phyloP scores from a whole-genome alignment of 2,113 vertebrate species.

The Kryptolebias marmoratus region DNA sequence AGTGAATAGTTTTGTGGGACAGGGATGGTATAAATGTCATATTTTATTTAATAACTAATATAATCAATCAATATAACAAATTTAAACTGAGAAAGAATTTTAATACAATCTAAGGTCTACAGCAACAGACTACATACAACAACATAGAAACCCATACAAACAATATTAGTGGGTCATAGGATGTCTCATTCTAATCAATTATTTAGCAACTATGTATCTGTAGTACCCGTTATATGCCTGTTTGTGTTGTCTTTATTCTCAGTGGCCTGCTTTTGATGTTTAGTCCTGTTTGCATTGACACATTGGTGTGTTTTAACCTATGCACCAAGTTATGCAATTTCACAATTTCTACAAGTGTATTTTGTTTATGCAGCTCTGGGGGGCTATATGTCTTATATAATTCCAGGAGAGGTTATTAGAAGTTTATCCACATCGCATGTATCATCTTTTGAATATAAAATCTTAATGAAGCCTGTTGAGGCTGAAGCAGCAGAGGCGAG shows the following conservation, averaged over 20 bases:
- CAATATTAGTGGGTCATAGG: conserved; percentile 43
- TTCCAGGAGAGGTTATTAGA: conserved; percentile 33
- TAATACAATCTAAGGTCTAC: not conserved
- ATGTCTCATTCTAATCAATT: conserved; percentile 41
- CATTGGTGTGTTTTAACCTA: conserved; percentile 9
- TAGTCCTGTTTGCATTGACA: not conserved
- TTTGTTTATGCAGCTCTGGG: not conserved
- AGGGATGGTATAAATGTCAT: not conserved
- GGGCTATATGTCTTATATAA: not conserved
- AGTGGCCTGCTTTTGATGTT: conserved; percentile 18
- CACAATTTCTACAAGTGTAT: not conserved
- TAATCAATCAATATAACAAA: not conserved
- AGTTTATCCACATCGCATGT: conserved; percentile 47
- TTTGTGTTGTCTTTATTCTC: conserved; percentile 3
- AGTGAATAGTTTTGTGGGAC: not conserved
- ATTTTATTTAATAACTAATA: not conserved
- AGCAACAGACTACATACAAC: conserved; percentile 9
- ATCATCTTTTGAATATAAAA: conserved; percentile 57
- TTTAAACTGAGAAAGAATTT: too few relatives aligned
- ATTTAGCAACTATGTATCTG: conserved; percentile 23
- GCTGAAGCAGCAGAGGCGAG: conserved; percentile 28
- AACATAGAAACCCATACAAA: conserved; percentile 9
- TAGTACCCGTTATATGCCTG: conserved; percentile 11
- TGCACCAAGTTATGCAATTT: not conserved
- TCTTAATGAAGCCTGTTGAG: conserved; percentile 59